Evolutionary conservation across 1,140 invertebrate genomes (phyloP).

Genomic region (Caerostris extrusa): DNA sequence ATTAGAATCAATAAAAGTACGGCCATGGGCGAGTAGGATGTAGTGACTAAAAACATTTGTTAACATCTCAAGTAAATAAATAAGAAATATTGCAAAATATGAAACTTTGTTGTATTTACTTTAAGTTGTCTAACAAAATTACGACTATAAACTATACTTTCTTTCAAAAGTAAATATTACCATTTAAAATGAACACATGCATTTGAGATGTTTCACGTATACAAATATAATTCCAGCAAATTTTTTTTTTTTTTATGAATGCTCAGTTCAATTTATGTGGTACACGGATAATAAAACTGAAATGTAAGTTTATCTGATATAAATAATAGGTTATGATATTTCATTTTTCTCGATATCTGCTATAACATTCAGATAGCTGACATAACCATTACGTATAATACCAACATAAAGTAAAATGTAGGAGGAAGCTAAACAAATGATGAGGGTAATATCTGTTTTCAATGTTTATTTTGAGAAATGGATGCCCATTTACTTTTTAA

Average conservation of each 20-base stretch:
- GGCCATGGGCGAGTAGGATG: not conserved
- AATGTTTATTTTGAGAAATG: too few relatives aligned
- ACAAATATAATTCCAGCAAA: not conserved
- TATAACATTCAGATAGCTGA: too few relatives aligned
- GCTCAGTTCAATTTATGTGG: not conserved
- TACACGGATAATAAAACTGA: not conserved
- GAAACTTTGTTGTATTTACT: not conserved
- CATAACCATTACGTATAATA: too few relatives aligned
- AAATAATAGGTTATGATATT: not conserved
- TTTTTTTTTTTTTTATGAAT: not conserved
- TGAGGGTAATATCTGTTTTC: too few relatives aligned
- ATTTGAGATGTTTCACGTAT: not conserved
- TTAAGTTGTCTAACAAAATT: not conserved
- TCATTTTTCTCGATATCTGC: not conserved
- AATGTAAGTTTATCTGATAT: not conserved
- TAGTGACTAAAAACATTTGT: not conserved
- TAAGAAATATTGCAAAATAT: not conserved
- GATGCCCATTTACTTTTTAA: too few relatives aligned
- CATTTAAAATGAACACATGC: not conserved
- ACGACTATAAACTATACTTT: not conserved
- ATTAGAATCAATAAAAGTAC: not conserved
- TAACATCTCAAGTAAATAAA: not conserved
- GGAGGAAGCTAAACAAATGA: too few relatives aligned
- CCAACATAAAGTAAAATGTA: too few relatives aligned
- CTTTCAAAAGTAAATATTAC: not conserved